These are phyloP conservation scores for Girardinus metallicus DNA, from an alignment of 2,797 vertebrate species.

Conservation along the genomic window DNA sequence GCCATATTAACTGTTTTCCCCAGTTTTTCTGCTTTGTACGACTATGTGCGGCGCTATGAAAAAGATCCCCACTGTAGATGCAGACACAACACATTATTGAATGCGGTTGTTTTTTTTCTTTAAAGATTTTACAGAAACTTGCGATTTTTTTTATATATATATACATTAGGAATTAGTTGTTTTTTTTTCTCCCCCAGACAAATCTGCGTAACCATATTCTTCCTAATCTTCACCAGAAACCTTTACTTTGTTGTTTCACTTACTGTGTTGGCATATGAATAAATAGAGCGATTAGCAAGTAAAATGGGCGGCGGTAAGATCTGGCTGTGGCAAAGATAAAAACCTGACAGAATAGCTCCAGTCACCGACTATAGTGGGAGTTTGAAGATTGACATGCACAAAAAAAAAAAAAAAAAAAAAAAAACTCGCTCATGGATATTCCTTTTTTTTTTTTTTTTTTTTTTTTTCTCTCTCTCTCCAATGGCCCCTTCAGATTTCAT, in stretches of 20 bases:
- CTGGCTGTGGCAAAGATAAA: conserved; percentile 62
- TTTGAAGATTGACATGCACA: conserved; percentile 69
- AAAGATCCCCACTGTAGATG: neutral
- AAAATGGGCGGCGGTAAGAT: conserved; percentile 52
- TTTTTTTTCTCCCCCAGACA: neutral
- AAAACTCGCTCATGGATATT: conserved; percentile 64
- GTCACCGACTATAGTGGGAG: conserved; percentile 65
- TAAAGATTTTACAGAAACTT: conserved; percentile 21
- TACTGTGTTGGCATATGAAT: conserved; percentile 14
- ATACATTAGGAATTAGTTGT: neutral
- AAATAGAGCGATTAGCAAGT: conserved; percentile 27
- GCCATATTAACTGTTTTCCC: conserved; percentile 21
- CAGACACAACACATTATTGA: neutral
- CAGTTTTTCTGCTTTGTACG: conserved; percentile 7
- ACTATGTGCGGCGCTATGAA: conserved; percentile 6
- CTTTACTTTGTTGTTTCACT: neutral
- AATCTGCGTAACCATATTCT: neutral
- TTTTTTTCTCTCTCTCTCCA: conserved; percentile 33
- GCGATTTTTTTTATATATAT: neutral
- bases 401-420: conserved; percentile 16
- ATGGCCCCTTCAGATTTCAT: conserved; percentile 76
- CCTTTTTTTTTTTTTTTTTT: conserved; percentile 24
- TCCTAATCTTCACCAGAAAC: neutral
- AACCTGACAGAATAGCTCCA: conserved; percentile 63
- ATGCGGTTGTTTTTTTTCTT: neutral